phyloP scores from a whole-genome alignment of 2,888 invertebrate species.

The Epirrhoe tristata region DNA sequence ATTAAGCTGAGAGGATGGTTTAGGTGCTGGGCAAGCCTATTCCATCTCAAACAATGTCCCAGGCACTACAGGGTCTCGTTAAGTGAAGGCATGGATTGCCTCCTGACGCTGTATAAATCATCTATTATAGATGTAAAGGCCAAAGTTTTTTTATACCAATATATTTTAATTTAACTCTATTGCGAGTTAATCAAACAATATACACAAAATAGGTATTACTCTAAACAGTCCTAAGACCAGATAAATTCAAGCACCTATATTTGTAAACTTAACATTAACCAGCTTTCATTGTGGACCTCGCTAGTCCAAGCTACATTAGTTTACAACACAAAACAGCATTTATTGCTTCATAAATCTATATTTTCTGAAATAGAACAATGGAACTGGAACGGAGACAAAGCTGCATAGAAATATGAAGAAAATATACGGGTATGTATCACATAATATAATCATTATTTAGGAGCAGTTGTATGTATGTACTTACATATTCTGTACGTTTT shows the following conservation, averaged over 20 bases:
- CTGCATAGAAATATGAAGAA: conserved; percentile 16
- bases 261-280: neutral
- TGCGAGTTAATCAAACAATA: neutral
- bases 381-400: conserved; percentile 15
- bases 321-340: conserved; percentile 8
- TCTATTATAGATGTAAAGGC: no score
- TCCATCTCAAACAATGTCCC: no score
- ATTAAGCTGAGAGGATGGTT: no score
- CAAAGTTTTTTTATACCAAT: no score
- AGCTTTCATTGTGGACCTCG: neutral
- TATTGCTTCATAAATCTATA: conserved; percentile 25
- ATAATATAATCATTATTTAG: neutral
- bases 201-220: neutral
- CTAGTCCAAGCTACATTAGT: conserved; percentile 2
- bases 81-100: no score
- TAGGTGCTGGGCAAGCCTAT: no score
- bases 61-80: no score
- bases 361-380: conserved; percentile 25
- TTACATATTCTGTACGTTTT: neutral
- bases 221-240: neutral
- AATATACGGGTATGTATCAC: conserved; percentile 2
- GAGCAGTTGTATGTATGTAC: neutral
- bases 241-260: neutral
- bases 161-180: no score
- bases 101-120: no score